A percentile compares a stretch with the other conserved stretches of the same genome.
These are phyloP conservation scores for Selenia dentaria DNA, from an alignment of 2,888 invertebrate genomes.

Conservation along the genomic window DNA sequence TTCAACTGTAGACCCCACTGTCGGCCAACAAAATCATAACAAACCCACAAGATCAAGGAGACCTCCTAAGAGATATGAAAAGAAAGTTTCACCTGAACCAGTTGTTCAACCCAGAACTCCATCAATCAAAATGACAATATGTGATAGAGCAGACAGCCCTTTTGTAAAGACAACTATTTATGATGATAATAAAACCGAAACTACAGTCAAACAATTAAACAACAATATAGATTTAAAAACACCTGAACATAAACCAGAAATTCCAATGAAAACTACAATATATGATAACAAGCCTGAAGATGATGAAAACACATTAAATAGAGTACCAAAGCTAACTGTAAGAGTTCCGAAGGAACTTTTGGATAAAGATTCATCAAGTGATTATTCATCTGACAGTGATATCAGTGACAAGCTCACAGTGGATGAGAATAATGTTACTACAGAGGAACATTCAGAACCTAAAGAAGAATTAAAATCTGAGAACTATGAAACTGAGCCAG, in stretches of 20 bases:
- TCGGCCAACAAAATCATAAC: slow-evolving; percentile 63
- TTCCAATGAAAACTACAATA: slow-evolving; percentile 71
- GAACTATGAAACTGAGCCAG: slow-evolving; percentile 26
- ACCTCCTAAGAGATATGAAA: slow-evolving; percentile 76
- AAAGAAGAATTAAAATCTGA: slow-evolving; percentile 31
- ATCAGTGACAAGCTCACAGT: slow-evolving; percentile 85
- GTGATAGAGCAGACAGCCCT: slow-evolving; percentile 77
- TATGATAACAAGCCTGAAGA: slow-evolving; percentile 74
- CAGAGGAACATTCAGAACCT: slow-evolving; percentile 36
- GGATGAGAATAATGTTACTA: slow-evolving; percentile 73
- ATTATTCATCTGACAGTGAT: slow-evolving; percentile 84
- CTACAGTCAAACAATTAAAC: slow-evolving; percentile 65
- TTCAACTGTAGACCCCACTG: slow-evolving; percentile 77
- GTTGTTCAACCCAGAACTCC: slow-evolving; percentile 54
- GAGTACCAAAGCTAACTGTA: slow-evolving; percentile 88
- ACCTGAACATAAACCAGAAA: slow-evolving; percentile 65
- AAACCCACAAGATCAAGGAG: slow-evolving; percentile 68
- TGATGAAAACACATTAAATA: slow-evolving; percentile 74
- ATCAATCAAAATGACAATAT: slow-evolving; percentile 79
- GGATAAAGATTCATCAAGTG: slow-evolving; percentile 80
- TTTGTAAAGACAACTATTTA: slow-evolving; percentile 77
- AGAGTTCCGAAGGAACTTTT: slow-evolving; percentile 86
- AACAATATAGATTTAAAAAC: slow-evolving; percentile 66
- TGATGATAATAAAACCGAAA: slow-evolving; percentile 67
- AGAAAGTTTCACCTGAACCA: slow-evolving; percentile 46